Evolutionary conservation across 2,113 vertebrate species (phyloP).

Genomic region (Meleagris gallopavo): DNA sequence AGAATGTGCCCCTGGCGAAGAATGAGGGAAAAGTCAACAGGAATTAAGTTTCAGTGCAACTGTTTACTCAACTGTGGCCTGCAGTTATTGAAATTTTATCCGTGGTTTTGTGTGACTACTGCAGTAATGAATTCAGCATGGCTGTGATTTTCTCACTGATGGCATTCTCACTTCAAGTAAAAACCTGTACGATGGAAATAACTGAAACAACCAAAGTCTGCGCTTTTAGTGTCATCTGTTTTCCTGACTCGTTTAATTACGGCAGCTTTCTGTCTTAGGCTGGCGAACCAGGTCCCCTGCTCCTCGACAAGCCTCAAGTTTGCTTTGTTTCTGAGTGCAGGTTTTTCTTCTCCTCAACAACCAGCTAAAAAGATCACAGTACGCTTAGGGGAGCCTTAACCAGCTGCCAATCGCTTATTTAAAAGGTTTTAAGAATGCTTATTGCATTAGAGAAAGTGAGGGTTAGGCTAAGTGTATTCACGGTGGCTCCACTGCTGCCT

Average conservation of each 20-base stretch:
- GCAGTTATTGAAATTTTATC: conserved; percentile 99
- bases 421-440: conserved; percentile 52
- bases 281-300: not conserved
- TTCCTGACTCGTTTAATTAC: conserved; percentile 66
- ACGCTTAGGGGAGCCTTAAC: conserved; percentile 38
- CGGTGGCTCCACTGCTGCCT: conserved; percentile 5
- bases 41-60: conserved; percentile 99
- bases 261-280: conserved; percentile 30
- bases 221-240: conserved; percentile 33
- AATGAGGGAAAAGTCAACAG: conserved; percentile 99
- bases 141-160: conserved; percentile 91
- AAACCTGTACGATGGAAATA: conserved; percentile 80
- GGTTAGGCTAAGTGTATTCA: conserved; percentile 24
- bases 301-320: not conserved
- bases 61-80: conserved; percentile 99
- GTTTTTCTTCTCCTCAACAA: conserved; percentile 47
- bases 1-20: conserved; percentile 95
- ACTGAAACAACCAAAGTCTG: conserved; percentile 70
- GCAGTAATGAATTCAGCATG: conserved; percentile 98
- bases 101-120: conserved; percentile 98
- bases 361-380: conserved; percentile 68
- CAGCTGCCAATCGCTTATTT: conserved; percentile 64
- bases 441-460: conserved; percentile 36
- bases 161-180: conserved; percentile 86
- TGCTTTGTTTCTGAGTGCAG: conserved; percentile 14